phyloP scores from a whole-genome alignment of 2,888 invertebrate species.

The Callyntrura sp. region DNA sequence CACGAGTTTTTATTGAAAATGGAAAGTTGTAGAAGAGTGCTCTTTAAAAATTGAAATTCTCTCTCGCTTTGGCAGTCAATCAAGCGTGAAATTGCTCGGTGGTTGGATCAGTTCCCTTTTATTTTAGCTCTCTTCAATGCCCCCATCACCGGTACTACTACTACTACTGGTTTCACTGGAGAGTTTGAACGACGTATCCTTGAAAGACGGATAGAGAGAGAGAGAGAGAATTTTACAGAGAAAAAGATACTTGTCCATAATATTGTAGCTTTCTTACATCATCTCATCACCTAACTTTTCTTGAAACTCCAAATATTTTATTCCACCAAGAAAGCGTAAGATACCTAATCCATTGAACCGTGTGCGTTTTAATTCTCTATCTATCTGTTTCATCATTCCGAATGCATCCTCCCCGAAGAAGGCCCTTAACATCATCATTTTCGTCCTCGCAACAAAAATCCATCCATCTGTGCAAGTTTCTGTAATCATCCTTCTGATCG shows the following conservation, averaged over 20 bases:
- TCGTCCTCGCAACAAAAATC: neutral
- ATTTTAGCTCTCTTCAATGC: neutral
- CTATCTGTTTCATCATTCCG: neutral
- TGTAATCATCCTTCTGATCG: conserved; percentile 1
- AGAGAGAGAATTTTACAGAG: neutral
- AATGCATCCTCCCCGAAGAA: neutral
- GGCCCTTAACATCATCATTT: conserved; percentile 28
- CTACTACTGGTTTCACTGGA: too few relatives aligned
- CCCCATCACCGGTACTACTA: neutral
- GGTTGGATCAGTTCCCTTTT: neutral
- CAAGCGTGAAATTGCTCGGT: conserved; percentile 33
- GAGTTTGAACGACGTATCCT: neutral
- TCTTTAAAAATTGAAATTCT: too few relatives aligned
- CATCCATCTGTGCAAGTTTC: conserved; percentile 42
- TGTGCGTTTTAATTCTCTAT: conserved; percentile 6
- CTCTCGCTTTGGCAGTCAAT: neutral
- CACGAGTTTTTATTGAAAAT: too few relatives aligned
- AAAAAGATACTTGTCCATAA: neutral
- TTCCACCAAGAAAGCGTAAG: neutral
- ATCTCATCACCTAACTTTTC: too few relatives aligned
- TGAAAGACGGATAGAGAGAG: neutral
- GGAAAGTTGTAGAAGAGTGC: too few relatives aligned
- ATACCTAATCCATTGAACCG: neutral
- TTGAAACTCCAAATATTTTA: too few relatives aligned
- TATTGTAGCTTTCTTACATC: too few relatives aligned